These are phyloP conservation scores for Cyrtonyx montezumae DNA, from an alignment of 2,113 vertebrate genomes.

Conservation along the genomic window DNA sequence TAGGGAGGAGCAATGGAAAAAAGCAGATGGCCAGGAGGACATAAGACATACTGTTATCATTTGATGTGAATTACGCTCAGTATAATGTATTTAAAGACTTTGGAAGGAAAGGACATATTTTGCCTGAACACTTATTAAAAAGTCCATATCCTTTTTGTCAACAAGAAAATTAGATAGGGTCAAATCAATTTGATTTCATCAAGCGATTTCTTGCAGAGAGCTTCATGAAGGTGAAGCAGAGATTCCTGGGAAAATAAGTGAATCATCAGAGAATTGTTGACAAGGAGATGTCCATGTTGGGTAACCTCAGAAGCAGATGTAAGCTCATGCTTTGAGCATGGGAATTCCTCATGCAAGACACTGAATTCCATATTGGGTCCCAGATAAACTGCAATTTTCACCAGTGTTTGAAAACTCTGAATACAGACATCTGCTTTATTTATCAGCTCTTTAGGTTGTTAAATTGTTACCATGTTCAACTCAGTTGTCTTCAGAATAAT, in stretches of 20 bases:
- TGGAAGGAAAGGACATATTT: constrained; percentile 13
- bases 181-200: not conserved
- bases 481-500: not conserved
- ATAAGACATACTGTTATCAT: constrained; percentile 3
- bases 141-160: not conserved
- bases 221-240: not conserved
- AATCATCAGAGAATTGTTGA: not conserved
- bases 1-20: constrained; percentile 39
- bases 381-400: not conserved
- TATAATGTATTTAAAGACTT: not conserved
- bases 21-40: constrained; percentile 28
- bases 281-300: not conserved
- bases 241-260: not conserved
- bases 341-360: not conserved
- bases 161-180: not conserved
- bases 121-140: constrained; percentile 10
- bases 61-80: constrained; percentile 44
- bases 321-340: not conserved
- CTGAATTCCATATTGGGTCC: not conserved
- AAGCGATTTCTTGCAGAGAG: not conserved
- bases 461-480: not conserved
- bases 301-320: not conserved
- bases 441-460: not conserved
- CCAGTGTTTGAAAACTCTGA: not conserved
- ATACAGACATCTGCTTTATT: not conserved